Evolutionary conservation across 2,797 vertebrate species (phyloP), one percentile per base, ranked within the genome.

Genomic region (Orientallactaga sibirica): DNA sequence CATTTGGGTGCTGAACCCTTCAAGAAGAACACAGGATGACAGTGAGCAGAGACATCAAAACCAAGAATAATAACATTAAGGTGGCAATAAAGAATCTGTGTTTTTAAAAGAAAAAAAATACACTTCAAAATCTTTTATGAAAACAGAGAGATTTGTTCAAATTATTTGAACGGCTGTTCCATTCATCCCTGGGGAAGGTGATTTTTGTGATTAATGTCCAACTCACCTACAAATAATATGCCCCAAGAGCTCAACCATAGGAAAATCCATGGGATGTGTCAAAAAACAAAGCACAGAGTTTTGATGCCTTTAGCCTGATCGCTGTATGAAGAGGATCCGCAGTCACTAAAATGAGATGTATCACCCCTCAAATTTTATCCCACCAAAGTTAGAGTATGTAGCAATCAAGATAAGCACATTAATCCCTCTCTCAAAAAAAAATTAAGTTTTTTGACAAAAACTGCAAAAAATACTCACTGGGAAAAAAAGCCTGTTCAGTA

Each of bases 21-120:
- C 74, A 76, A 48, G 67, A 91, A 43, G 66, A 79, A 24, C 11
- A 4, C 77, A 83, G 62, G 27, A 37, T 84, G 87, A 86, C 77
- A 48, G 27, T 29, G 16, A n/a, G 48, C 22, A 22, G n/a, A n/a
- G 88, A 48, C 2, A 66, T 18, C 20, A 43, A 80, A 85, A 77
- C 82, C 71, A 79, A n/a, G 76, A 74, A 91, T n/a, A 76, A 20
- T 81, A 5, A 75, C 18, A 80, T 79, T 62, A 79, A 78, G 79
- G 62, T 61, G 33, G 87, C 86, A 90, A 80, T 74, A 86, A 94
- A 19, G n/a, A 89, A 91, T 82, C 58, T 37, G 52, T 48, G 58
- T 48, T 93, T 84, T 67, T 85, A 93, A 88, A 89, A 93, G 83
- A 75, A 29, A 94, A 90, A 92, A 90, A 86, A 71, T 48, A 62